phyloP scores from a whole-genome alignment of 2,888 invertebrate genomes.

The Pseudococcus jackbeardsleyi region DNA sequence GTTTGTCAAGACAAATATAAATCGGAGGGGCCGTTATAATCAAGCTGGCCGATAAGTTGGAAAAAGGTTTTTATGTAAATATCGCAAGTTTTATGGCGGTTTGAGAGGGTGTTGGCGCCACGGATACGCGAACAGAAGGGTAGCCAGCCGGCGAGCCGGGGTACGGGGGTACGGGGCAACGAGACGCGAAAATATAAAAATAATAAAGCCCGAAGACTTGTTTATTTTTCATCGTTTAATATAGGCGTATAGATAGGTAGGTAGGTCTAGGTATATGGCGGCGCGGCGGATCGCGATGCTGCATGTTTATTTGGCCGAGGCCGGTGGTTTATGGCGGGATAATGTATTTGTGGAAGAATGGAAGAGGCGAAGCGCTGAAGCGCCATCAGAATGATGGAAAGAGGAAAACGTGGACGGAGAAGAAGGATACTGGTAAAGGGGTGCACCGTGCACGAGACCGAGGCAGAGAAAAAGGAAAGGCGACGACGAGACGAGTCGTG shows the following conservation, averaged over 20 bases:
- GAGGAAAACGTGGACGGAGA: too few species aligned
- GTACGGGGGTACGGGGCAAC: not conserved
- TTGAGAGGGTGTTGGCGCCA: not conserved
- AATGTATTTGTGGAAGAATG: too few species aligned
- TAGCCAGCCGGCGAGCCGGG: not conserved
- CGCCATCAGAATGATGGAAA: too few species aligned
- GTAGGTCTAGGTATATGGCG: not conserved
- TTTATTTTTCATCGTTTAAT: conserved; percentile 57
- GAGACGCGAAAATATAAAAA: conserved; percentile 53
- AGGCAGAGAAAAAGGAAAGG: too few species aligned
- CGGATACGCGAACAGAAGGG: not conserved
- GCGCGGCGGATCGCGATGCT: not conserved
- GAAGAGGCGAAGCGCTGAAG: too few species aligned
- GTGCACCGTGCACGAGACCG: too few species aligned
- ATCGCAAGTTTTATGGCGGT: conserved; percentile 45
- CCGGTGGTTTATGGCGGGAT: too few species aligned
- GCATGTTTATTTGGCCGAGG: too few species aligned
- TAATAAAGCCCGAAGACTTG: conserved; percentile 61
- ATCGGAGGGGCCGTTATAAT: not conserved
- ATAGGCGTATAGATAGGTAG: not conserved
- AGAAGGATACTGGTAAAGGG: too few species aligned
- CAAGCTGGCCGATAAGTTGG: conserved; percentile 14
- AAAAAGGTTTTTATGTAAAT: conserved; percentile 59
- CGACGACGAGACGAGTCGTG: too few species aligned
- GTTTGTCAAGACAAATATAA: conserved; percentile 18